Conservation (phyloP, 2,797 vertebrate genomes). For the Gadopsis bispinosus region DNA sequence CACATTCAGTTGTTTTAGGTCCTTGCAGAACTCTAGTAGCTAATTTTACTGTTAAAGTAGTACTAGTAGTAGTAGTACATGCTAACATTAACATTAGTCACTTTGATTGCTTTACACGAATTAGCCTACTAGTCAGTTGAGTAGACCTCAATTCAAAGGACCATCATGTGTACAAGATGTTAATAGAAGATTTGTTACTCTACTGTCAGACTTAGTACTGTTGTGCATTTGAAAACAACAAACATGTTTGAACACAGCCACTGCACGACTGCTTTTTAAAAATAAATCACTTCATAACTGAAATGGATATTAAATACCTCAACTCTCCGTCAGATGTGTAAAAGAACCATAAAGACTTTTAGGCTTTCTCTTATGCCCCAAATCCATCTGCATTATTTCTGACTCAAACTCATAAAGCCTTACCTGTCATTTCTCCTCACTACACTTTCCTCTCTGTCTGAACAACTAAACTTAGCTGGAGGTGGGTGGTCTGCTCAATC, state of each 20-base stretch:
- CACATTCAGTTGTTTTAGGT: neutral
- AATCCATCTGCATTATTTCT: neutral
- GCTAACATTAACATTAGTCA: neutral
- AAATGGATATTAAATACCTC: neutral
- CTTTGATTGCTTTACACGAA: neutral
- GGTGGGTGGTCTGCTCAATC: conserved; percentile 50
- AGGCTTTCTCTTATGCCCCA: neutral
- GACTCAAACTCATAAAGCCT: neutral
- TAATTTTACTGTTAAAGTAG: no score
- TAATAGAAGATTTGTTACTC: neutral
- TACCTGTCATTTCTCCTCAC: conserved; percentile 3
- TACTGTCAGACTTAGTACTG: neutral
- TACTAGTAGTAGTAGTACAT: neutral
- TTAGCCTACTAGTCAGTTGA: neutral
- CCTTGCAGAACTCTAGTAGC: neutral
- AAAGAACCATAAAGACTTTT: neutral
- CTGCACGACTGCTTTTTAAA: neutral
- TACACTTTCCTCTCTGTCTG: conserved; percentile 11
- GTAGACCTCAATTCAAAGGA: neutral
- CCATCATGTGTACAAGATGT: neutral
- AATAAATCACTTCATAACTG: neutral
- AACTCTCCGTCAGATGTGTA: neutral
- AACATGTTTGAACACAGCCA: neutral
- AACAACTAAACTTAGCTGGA: conserved; percentile 31
- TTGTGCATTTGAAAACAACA: neutral